These are phyloP conservation scores for Dendrophyllia cribrosa DNA, from an alignment of 64 coral and sea anemone genomes.

Conservation along the genomic window DNA sequence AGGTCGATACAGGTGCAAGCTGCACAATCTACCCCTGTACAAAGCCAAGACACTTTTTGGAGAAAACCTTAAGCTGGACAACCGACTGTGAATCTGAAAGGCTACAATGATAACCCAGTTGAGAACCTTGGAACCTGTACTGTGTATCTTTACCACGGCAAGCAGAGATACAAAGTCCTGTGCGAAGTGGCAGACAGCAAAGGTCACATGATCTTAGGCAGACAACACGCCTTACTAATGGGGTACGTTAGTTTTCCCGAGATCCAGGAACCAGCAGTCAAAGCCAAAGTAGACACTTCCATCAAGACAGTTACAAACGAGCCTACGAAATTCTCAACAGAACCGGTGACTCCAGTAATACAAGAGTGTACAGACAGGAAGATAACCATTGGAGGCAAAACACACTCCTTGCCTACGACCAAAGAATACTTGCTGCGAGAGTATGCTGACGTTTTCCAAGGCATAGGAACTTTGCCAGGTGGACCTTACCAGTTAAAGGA, in stretches of 20 bases:
- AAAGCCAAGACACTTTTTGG: neutral
- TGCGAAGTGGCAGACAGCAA: slow-evolving; percentile 10
- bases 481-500: slow-evolving; percentile 44
- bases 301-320: neutral
- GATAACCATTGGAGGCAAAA: slow-evolving; percentile 38
- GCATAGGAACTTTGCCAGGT: slow-evolving; percentile 57
- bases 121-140: neutral
- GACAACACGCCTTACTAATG: neutral
- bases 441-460: slow-evolving; percentile 46
- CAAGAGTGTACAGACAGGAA: neutral
- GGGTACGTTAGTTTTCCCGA: slow-evolving; percentile 3
- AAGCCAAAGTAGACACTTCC: neutral
- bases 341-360: neutral
- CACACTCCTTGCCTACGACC: slow-evolving; percentile 36
- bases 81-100: neutral
- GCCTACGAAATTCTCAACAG: no score
- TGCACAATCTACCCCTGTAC: neutral
- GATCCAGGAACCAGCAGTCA: slow-evolving; percentile 3
- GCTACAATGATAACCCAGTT: neutral
- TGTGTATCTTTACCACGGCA: neutral
- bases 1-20: slow-evolving; percentile 10
- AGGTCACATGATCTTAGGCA: slow-evolving; percentile 1
- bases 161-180: neutral
- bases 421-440: slow-evolving; percentile 52
- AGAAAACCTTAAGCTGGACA: no score